phyloP scores from a whole-genome alignment of 2,888 invertebrate species.

The Eupithecia inturbata region DNA sequence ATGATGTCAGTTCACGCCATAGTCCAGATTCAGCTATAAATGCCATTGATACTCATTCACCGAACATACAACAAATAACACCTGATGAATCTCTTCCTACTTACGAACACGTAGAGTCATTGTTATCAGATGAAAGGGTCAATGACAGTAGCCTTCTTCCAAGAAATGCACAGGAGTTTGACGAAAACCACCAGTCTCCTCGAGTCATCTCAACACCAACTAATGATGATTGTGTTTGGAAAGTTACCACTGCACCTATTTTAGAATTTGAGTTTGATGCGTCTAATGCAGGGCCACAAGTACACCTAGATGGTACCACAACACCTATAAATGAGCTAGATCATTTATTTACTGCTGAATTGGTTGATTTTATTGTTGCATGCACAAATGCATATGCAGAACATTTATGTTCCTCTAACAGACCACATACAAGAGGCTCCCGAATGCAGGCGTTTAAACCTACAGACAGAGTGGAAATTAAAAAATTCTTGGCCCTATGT shows the following conservation, averaged over 20 bases:
- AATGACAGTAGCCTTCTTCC: too few species aligned
- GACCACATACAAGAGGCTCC: slow-evolving; percentile 12
- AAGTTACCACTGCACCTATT: slow-evolving; percentile 10
- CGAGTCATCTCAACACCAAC: too few species aligned
- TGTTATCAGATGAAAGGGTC: too few species aligned
- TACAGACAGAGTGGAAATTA: slow-evolving; percentile 2
- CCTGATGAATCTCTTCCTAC: too few species aligned
- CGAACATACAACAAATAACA: too few species aligned
- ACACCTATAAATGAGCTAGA: slow-evolving; percentile 13
- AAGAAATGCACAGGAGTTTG: too few species aligned
- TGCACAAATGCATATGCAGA: slow-evolving; percentile 20
- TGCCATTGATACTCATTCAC: too few species aligned
- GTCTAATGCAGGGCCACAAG: slow-evolving; percentile 19
- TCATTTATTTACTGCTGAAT: slow-evolving; percentile 19
- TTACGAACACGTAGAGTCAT: too few species aligned
- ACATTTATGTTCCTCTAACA: not conserved
- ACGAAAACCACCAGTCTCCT: too few species aligned
- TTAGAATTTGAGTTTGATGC: slow-evolving; percentile 17
- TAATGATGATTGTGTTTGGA: not conserved
- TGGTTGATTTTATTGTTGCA: slow-evolving; percentile 21
- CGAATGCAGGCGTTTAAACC: slow-evolving; percentile 8
- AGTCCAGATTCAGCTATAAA: too few species aligned
- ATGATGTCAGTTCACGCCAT: too few species aligned
- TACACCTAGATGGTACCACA: slow-evolving; percentile 21
- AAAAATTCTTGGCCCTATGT: slow-evolving; percentile 9